Evolutionary conservation across 2,888 invertebrate species (phyloP), one percentile per base, ranked within the genome.

Genomic region (Xylophagus ater): DNA sequence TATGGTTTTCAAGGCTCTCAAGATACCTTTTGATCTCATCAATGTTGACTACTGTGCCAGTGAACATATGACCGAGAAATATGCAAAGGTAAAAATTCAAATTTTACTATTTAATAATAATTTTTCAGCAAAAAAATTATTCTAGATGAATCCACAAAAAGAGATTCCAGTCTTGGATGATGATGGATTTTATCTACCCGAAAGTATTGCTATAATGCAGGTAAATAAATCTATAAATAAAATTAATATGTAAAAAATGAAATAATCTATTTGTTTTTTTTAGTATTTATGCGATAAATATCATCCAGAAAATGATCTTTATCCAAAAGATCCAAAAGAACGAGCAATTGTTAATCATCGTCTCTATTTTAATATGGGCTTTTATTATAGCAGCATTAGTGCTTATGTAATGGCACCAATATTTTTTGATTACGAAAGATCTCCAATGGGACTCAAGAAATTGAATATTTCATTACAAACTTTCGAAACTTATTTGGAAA

Each of bases 211-310:
- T 3, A 74, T 74, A 43, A 60, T 63, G 63, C 68, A 62, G 45
- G 49, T 48, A 45, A 17, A 12, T 15, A 17, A 8, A 29, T 34
- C 12, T 3, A 34, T 20, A 21, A 23, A 14, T 12, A 14, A 7
- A 23, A 24, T 20, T 10, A 34, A 13, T 18, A 1, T 4, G 9
- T 7, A 6, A 15, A 12, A 15, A 24, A 9, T 24, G 4, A 40
- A 17, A 24, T 12, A 4, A 26, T 31, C 7, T 8, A 29, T 14
- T 21, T 14, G 10, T 21, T 37, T 34, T 30, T 59, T 72, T 39
- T 77, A 80, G 60, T 87, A 87, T 57, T 60, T 88, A 42, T 81
- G 78, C 35, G 84, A 86, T 48, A 79, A 81, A 58, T 86, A 82
- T 53, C 71, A 69, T 34, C 75, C 73, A 20, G 71, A 72, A 8